Conservation (phyloP, 1,140 invertebrate species). For the Polypedilum pembai region DNA sequence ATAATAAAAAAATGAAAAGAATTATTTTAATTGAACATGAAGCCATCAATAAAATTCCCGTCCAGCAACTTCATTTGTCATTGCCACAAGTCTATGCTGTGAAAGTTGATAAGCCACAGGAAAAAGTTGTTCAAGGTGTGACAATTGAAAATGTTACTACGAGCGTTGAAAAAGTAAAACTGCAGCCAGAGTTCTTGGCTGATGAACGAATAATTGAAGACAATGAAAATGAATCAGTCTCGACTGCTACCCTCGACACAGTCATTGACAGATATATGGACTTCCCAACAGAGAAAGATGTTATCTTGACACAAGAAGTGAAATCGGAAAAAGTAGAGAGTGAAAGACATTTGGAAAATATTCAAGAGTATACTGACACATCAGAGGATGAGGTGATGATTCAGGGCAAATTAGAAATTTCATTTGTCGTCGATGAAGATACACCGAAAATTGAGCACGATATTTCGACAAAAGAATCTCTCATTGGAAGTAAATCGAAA, state of each 20-base stretch:
- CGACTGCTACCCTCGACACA: neutral
- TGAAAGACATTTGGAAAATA: slow-evolving; percentile 15
- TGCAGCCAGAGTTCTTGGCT: neutral
- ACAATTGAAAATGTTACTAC: neutral
- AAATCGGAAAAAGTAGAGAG: neutral
- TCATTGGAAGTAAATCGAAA: neutral
- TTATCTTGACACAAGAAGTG: neutral
- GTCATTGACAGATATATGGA: slow-evolving; percentile 1
- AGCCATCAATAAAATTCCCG: slow-evolving; percentile 12
- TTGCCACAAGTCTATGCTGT: slow-evolving; percentile 10
- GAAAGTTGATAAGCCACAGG: neutral
- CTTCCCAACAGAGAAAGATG: neutral
- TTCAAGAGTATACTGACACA: slow-evolving; percentile 22
- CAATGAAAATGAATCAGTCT: neutral
- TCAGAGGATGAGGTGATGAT: neutral
- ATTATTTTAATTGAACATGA: slow-evolving; percentile 7
- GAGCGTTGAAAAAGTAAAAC: neutral
- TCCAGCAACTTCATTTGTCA: slow-evolving; percentile 1
- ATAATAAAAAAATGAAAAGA: slow-evolving; percentile 12
- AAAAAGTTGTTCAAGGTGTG: neutral
- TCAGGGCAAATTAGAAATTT: slow-evolving; percentile 19
- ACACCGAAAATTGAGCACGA: slow-evolving; percentile 4
- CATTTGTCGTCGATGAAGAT: neutral
- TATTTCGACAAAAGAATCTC: neutral
- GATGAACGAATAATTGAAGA: neutral